A percentile compares a stretch with the other conserved stretches of the same genome.
Evolutionary conservation across 2,797 vertebrate species (phyloP).

Genomic region (Peromyscus aztecus): DNA sequence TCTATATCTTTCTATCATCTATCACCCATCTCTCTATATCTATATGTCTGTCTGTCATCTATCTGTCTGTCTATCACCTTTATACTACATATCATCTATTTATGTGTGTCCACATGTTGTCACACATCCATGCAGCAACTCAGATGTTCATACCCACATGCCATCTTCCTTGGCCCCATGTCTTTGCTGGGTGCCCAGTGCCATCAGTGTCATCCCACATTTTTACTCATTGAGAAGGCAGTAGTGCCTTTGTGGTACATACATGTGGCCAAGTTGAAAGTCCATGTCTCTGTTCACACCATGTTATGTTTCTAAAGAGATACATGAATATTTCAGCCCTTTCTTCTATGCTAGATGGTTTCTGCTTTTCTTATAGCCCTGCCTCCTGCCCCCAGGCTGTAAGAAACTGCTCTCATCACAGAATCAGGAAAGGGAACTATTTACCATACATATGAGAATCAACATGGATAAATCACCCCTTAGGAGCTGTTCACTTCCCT

Average conservation of each 20-base stretch:
- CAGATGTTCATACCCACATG: not conserved
- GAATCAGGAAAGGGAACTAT: slow-evolving; percentile 49
- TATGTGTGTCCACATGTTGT: not conserved
- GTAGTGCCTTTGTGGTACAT: not conserved
- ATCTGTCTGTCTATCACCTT: not conserved
- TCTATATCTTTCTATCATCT: not conserved
- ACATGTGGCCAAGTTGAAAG: not conserved
- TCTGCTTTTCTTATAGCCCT: slow-evolving; percentile 24
- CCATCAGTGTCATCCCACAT: not conserved
- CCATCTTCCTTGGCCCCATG: not conserved
- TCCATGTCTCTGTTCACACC: not conserved
- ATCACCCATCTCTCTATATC: not conserved
- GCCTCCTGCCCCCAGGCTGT: not conserved
- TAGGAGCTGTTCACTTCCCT: slow-evolving; percentile 44
- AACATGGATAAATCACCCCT: slow-evolving; percentile 59
- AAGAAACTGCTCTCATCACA: slow-evolving; percentile 48
- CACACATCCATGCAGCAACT: not conserved
- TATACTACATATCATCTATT: not conserved
- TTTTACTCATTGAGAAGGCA: no score
- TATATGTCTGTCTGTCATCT: not conserved
- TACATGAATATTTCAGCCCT: slow-evolving; percentile 55
- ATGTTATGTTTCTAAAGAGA: slow-evolving; percentile 42
- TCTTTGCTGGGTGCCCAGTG: not conserved
- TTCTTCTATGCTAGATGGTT: slow-evolving; percentile 52
- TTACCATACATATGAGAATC: slow-evolving; percentile 74